Evolutionary conservation across 2,888 invertebrate species (phyloP).

Genomic region (Amiota mariae): DNA sequence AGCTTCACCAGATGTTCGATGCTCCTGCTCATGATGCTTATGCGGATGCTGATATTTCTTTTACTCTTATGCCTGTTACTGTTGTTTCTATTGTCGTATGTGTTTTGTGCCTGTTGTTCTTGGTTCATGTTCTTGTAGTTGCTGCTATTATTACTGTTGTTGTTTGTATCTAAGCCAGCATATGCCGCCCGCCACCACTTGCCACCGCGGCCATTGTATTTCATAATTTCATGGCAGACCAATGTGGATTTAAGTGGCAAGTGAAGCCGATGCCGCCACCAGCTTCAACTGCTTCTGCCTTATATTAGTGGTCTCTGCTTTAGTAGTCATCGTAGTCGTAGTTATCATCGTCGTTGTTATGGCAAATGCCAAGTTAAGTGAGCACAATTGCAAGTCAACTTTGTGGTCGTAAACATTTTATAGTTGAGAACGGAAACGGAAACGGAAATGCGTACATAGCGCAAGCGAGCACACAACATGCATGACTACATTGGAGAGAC

Average conservation of each 20-base stretch:
- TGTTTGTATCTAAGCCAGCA: neutral
- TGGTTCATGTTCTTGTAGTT: neutral
- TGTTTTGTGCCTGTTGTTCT: neutral
- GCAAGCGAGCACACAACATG: neutral
- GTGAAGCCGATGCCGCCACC: neutral
- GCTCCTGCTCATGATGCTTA: too few relatives aligned
- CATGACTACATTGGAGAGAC: neutral
- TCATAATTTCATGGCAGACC: constrained; percentile 26
- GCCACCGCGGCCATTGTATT: constrained; percentile 1
- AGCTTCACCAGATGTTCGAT: too few relatives aligned
- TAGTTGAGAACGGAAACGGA: constrained; percentile 18
- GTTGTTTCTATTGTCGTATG: neutral
- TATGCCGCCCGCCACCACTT: neutral
- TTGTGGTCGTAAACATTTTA: constrained; percentile 28
- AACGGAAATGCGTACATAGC: constrained; percentile 4
- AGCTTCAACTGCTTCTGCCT: neutral
- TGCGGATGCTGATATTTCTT: too few relatives aligned
- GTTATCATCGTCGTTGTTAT: neutral
- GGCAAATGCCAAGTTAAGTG: constrained; percentile 22
- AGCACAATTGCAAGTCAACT: constrained; percentile 25
- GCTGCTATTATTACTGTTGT: neutral
- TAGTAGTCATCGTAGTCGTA: neutral
- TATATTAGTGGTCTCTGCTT: neutral
- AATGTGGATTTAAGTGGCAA: constrained; percentile 20
- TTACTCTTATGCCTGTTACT: neutral